Percentiles rank a stretch among this genome's conserved stretches.
Evolutionary conservation across 2,888 invertebrate species (phyloP).

Genomic region (Lapara coniferarum): DNA sequence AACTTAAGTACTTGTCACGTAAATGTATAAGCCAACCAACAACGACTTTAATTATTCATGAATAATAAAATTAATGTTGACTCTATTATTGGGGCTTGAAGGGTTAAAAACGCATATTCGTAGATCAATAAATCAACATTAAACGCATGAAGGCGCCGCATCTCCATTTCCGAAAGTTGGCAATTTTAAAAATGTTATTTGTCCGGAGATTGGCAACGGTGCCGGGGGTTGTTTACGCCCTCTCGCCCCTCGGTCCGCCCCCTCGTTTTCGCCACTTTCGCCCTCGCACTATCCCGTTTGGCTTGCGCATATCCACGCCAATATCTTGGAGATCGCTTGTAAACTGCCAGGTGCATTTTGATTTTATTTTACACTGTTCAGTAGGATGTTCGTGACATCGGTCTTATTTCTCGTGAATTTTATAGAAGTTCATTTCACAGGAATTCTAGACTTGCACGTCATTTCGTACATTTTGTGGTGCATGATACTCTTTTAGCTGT

Average conservation of each 20-base stretch:
- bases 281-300: slow-evolving; percentile 20
- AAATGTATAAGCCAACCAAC: too few relatives aligned
- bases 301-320: slow-evolving; percentile 20
- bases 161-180: slow-evolving; percentile 35
- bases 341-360: slow-evolving; percentile 23
- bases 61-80: too few relatives aligned
- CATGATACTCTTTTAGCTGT: neutral
- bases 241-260: neutral
- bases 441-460: neutral
- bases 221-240: slow-evolving; percentile 32
- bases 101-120: neutral
- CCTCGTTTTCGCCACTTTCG: slow-evolving; percentile 20
- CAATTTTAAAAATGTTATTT: slow-evolving; percentile 40
- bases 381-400: slow-evolving; percentile 6
- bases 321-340: slow-evolving; percentile 21
- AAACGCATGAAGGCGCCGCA: slow-evolving; percentile 26
- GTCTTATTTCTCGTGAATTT: slow-evolving; percentile 6
- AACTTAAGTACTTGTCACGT: too few relatives aligned
- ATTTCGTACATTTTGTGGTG: neutral
- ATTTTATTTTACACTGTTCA: slow-evolving; percentile 24
- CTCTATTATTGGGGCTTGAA: too few relatives aligned
- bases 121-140: slow-evolving; percentile 33
- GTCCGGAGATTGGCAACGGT: slow-evolving; percentile 31
- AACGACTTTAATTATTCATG: too few relatives aligned
- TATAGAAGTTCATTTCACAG: neutral